Percentiles rank a stretch among this genome's conserved stretches.
Conservation (phyloP, 2,113 vertebrate species). For the Accipiter cooperii region DNA sequence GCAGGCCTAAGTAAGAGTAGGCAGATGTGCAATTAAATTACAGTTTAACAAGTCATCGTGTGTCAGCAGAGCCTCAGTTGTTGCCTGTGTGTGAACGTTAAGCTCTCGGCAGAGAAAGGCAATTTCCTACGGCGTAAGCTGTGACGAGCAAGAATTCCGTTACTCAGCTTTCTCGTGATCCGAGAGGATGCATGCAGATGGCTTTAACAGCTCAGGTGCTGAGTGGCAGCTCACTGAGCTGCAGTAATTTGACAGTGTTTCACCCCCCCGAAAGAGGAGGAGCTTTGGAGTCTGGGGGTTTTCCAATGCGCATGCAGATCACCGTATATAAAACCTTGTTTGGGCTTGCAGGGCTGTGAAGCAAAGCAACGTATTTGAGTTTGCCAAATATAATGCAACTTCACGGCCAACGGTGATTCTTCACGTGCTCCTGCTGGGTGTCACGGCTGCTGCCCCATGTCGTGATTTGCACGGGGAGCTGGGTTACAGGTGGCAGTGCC, state of each 20-base stretch:
- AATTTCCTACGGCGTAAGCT: rapidly evolving
- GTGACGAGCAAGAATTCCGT: background rate
- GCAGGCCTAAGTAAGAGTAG: background rate
- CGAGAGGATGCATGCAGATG: rapidly evolving
- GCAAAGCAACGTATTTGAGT: rapidly evolving
- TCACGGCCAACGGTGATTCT: too few relatives aligned
- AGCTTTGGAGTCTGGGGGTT: background rate
- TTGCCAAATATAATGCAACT: too few relatives aligned
- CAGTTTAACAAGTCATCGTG: background rate
- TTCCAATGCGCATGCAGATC: background rate
- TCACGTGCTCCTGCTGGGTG: background rate
- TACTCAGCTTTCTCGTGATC: background rate
- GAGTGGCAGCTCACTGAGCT: background rate
- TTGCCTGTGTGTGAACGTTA: background rate
- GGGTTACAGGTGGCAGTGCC: background rate
- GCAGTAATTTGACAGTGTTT: background rate
- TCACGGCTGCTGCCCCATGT: rapidly evolving
- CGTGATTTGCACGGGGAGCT: rapidly evolving
- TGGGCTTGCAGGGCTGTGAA: background rate
- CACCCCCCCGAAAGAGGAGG: too few relatives aligned
- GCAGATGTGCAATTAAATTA: background rate
- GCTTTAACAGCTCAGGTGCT: background rate
- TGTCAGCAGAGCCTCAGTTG: background rate
- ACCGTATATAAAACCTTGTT: background rate
- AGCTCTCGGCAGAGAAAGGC: background rate